Base-by-base conservation (phyloP, 2,797 vertebrate species). In the Cuculus canorus region DNA sequence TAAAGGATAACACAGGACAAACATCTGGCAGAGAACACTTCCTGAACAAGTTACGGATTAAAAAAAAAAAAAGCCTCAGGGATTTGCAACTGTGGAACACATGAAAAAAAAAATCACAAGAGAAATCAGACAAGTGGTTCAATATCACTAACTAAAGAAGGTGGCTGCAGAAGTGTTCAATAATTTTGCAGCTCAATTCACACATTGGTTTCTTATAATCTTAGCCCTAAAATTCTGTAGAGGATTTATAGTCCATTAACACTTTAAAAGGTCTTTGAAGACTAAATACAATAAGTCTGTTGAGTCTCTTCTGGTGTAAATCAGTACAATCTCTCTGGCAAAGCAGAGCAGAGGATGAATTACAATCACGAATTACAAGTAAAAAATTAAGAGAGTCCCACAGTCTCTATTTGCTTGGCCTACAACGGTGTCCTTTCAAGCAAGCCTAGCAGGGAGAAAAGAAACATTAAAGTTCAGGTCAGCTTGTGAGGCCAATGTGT, bases 1-100 rank as follows among this genome's bases (percentile, higher is more conserved):
- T 92, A 84, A 90, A 90, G 54, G n/a, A 70, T 91, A 75, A 86
- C 47, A 63, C 24, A 82, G 11, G 43, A 52, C 68, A 92, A 93
- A 92, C 23, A 68, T 35, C 17, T 82, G 73, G 41, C 37, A 86
- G 37, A 83, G 33, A 50, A 56, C 48, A 53, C 23, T 28, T 69
- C 50, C 59, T 41, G 19, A 84, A 76, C 30, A 76, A 76, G 52
- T 83, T 87, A 84, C 30, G 59, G 41, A 75, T 79, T 25, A 41
- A 1, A 35, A 57, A 52, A 54, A 17, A 81, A 63, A 35, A 65
- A 57, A 32, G 21, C 12, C 12, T 64, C 17, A 19, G 19, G 37
- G 52, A 79, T 70, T 82, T 18, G 1, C 69, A 88, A 41, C 24
- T 37, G 28, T 5, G 19, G 19, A 17, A 50, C 23, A 13, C 32